A percentile compares a stretch with the other conserved stretches of the same genome.
Conservation (phyloP, 2,888 invertebrate species). For the Xanthorhoe spadicearia region DNA sequence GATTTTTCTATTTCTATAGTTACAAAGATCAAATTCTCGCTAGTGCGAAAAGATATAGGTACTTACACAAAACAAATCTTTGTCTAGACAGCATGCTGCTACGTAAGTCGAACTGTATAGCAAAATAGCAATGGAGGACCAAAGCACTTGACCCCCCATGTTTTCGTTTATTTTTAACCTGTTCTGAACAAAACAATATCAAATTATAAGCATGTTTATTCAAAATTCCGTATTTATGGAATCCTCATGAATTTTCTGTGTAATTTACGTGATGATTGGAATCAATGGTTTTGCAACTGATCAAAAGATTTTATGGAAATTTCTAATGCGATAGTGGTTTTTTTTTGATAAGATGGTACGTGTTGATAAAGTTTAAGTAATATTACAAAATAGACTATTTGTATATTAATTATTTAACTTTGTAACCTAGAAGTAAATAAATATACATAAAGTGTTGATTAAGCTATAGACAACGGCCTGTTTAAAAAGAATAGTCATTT, state of each 20-base stretch:
- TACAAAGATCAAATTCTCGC: no score
- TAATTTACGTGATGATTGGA: conserved; percentile 50
- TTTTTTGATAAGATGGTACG: conserved; percentile 49
- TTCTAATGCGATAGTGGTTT: conserved; percentile 37
- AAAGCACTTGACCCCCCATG: conserved; percentile 71
- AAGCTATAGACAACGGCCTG: background rate
- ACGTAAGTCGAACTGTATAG: conserved; percentile 59
- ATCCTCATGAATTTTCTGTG: conserved; percentile 36
- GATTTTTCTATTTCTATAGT: no score
- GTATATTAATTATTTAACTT: background rate
- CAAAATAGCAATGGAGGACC: conserved; percentile 69
- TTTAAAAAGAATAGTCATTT: background rate
- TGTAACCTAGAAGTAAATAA: background rate
- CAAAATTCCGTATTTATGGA: conserved; percentile 51
- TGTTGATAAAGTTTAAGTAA: conserved; percentile 45
- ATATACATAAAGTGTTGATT: background rate
- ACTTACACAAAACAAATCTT: conserved; percentile 71
- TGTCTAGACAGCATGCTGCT: conserved; percentile 70
- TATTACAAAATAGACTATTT: background rate
- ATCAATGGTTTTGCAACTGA: conserved; percentile 34
- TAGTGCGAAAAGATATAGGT: background rate
- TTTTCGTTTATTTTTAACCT: conserved; percentile 32
- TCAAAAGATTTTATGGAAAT: conserved; percentile 44
- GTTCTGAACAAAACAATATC: conserved; percentile 28
- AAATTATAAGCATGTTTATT: conserved; percentile 21